phyloP scores from a whole-genome alignment of 1,140 invertebrate genomes.

The Papilio polyxenes region DNA sequence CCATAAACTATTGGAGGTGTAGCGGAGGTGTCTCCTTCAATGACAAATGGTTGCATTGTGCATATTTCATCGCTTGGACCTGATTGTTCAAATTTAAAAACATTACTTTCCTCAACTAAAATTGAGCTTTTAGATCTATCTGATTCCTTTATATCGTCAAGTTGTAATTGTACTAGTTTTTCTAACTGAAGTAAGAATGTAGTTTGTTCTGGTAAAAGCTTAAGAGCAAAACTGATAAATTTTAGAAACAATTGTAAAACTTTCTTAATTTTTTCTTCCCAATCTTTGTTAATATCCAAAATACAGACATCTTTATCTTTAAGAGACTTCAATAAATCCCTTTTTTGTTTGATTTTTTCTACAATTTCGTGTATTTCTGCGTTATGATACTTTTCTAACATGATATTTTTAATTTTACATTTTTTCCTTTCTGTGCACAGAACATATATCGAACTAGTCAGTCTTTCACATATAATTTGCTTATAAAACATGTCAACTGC shows the following conservation, averaged over 20 bases:
- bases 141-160: slow-evolving; percentile 68
- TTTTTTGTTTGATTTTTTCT: slow-evolving; percentile 58
- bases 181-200: slow-evolving; percentile 71
- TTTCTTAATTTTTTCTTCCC: slow-evolving; percentile 71
- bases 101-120: slow-evolving; percentile 55
- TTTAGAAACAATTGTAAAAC: slow-evolving; percentile 68
- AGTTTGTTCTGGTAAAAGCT: slow-evolving; percentile 71
- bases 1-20: slow-evolving; percentile 58
- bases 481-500: slow-evolving; percentile 63
- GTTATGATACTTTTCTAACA: slow-evolving; percentile 60
- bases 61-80: slow-evolving; percentile 45
- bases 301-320: slow-evolving; percentile 56
- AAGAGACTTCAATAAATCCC: slow-evolving; percentile 53
- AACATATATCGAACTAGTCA: slow-evolving; percentile 71
- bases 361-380: slow-evolving; percentile 58
- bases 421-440: slow-evolving; percentile 73
- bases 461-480: slow-evolving; percentile 63
- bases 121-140: slow-evolving; percentile 49
- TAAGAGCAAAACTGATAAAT: slow-evolving; percentile 71
- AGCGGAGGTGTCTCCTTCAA: slow-evolving; percentile 60
- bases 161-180: slow-evolving; percentile 70
- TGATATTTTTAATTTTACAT: slow-evolving; percentile 67
- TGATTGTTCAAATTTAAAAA: slow-evolving; percentile 58
- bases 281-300: slow-evolving; percentile 62
- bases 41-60: slow-evolving; percentile 58